These are phyloP conservation scores for Ailurus styani DNA, from an alignment of 2,113 vertebrate species.

Conservation along the genomic window DNA sequence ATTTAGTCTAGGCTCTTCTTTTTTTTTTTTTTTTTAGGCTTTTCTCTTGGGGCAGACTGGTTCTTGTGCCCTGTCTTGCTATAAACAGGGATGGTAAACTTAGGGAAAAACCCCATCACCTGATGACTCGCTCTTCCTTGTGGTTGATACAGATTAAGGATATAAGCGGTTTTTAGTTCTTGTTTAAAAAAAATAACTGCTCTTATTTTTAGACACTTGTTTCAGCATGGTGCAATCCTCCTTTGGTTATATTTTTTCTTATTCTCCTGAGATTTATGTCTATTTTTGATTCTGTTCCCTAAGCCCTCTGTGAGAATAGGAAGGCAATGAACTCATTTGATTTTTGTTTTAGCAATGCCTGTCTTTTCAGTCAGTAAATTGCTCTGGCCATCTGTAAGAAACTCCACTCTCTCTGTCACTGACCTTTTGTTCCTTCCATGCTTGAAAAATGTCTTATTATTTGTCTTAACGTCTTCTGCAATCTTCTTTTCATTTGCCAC, in stretches of 20 bases:
- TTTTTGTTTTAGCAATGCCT: slow-evolving; percentile 76
- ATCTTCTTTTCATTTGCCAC: slow-evolving; percentile 68
- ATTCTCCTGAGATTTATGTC: slow-evolving; percentile 77
- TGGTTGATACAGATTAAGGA: not conserved
- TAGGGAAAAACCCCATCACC: not conserved
- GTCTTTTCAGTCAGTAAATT: slow-evolving; percentile 79
- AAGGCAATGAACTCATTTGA: slow-evolving; percentile 79
- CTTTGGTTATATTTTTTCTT: slow-evolving; percentile 58
- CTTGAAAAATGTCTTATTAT: slow-evolving; percentile 71
- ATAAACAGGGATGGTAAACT: not conserved
- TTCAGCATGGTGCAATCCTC: slow-evolving; percentile 58
- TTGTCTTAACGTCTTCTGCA: slow-evolving; percentile 73
- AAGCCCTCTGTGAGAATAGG: slow-evolving; percentile 71
- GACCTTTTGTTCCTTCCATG: slow-evolving; percentile 72
- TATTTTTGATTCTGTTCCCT: slow-evolving; percentile 76
- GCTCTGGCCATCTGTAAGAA: slow-evolving; percentile 71
- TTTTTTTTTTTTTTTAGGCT: not conserved
- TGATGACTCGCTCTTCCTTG: not conserved
- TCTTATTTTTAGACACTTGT: slow-evolving; percentile 78
- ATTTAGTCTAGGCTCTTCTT: not conserved
- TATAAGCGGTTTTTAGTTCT: not conserved
- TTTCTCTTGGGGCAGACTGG: not conserved
- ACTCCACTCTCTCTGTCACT: slow-evolving; percentile 67
- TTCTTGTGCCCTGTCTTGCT: not conserved
- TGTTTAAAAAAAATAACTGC: slow-evolving; percentile 1